phyloP scores from a whole-genome alignment of 1,140 invertebrate genomes.

The Sesamia nonagrioides region DNA sequence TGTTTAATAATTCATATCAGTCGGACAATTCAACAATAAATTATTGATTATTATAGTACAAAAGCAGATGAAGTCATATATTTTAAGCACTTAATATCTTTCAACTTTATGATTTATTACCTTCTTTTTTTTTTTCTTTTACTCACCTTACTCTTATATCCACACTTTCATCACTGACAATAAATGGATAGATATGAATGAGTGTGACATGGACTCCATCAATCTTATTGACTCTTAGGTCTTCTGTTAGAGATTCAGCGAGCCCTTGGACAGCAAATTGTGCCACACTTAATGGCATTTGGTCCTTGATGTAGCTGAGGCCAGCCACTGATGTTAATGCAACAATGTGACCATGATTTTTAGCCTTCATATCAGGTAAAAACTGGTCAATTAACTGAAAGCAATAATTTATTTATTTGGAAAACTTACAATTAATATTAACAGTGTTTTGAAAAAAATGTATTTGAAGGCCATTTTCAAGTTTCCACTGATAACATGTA shows the following conservation, averaged over 20 bases:
- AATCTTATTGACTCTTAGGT: constrained; percentile 87
- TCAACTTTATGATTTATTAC: background rate
- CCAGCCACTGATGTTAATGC: constrained; percentile 92
- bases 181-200: constrained; percentile 90
- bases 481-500: too few species aligned
- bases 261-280: constrained; percentile 92
- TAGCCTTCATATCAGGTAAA: constrained; percentile 90
- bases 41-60: too few species aligned
- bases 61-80: too few species aligned
- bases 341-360: constrained; percentile 90
- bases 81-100: background rate
- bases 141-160: constrained; percentile 89
- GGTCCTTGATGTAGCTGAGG: constrained; percentile 89
- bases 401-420: background rate
- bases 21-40: background rate
- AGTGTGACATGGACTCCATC: constrained; percentile 88
- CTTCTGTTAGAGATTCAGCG: constrained; percentile 89
- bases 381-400: constrained; percentile 90
- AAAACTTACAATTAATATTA: too few species aligned
- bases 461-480: too few species aligned
- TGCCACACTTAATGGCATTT: constrained; percentile 90
- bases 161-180: constrained; percentile 87
- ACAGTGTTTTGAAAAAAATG: too few species aligned
- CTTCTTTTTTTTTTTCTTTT: background rate
- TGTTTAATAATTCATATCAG: background rate